These are phyloP conservation scores for Dendroctonus valens DNA, from an alignment of 1,140 invertebrate species.

Conservation along the genomic window DNA sequence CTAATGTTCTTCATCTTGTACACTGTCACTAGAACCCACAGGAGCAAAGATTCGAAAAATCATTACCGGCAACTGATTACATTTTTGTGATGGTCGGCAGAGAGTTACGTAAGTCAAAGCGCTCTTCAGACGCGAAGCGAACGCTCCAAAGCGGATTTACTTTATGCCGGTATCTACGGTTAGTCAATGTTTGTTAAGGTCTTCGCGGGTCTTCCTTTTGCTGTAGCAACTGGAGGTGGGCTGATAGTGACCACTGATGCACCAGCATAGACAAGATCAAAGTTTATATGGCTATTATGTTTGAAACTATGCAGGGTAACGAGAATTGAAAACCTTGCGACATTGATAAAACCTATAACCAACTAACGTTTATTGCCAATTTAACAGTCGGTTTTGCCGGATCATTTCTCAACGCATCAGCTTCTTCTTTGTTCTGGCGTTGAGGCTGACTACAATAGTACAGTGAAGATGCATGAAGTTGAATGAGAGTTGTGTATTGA, in stretches of 20 bases:
- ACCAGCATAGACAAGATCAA: slow-evolving; percentile 22
- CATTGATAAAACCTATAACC: background rate
- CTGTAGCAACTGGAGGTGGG: slow-evolving; percentile 20
- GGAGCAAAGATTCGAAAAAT: slow-evolving; percentile 5
- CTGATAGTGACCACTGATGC: slow-evolving; percentile 23
- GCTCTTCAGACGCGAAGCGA: slow-evolving; percentile 18
- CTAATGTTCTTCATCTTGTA: slow-evolving; percentile 19
- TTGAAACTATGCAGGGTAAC: slow-evolving; percentile 3
- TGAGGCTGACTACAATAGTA: too few relatives aligned
- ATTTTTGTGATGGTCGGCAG: slow-evolving; percentile 5
- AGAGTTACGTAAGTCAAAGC: slow-evolving; percentile 19
- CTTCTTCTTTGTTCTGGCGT: too few relatives aligned
- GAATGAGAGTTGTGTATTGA: too few relatives aligned
- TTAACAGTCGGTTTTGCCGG: too few relatives aligned
- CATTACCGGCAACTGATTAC: slow-evolving; percentile 12
- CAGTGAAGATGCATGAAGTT: too few relatives aligned
- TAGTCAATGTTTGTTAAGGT: slow-evolving; percentile 28
- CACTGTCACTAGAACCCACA: slow-evolving; percentile 19
- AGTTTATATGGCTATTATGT: slow-evolving; percentile 16
- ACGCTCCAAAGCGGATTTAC: slow-evolving; percentile 17
- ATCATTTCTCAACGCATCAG: too few relatives aligned
- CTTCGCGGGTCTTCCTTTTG: slow-evolving; percentile 19
- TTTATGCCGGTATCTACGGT: slow-evolving; percentile 24
- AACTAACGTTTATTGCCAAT: too few relatives aligned
- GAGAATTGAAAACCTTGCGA: background rate